These are phyloP conservation scores for Amblyornis subalaris DNA, from an alignment of 2,113 vertebrate species.

Conservation along the genomic window DNA sequence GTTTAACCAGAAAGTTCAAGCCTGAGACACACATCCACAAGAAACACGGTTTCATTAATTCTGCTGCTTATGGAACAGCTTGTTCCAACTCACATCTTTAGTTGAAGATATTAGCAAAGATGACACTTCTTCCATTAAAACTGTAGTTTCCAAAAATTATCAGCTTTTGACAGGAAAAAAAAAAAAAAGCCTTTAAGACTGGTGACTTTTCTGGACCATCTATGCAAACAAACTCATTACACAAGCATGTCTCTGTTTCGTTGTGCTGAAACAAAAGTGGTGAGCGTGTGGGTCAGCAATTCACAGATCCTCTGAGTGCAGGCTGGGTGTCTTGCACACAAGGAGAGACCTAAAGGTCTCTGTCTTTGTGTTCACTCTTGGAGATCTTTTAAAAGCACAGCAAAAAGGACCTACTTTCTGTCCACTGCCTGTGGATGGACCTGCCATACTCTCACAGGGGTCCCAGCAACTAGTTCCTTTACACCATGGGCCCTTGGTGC, in stretches of 20 bases:
- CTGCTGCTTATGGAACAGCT: not conserved
- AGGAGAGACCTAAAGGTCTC: not conserved
- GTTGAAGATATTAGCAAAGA: not conserved
- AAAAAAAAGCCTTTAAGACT: not conserved
- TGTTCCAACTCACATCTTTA: not conserved
- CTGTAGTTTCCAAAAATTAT: not conserved
- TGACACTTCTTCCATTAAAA: not conserved
- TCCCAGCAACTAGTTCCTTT: not conserved
- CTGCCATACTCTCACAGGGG: not conserved
- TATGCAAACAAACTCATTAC: not conserved
- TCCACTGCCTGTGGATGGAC: not conserved
- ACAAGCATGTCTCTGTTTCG: not conserved
- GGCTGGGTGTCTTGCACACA: not conserved
- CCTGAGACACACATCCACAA: not conserved
- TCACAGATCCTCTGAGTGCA: not conserved
- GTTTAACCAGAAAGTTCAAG: not conserved
- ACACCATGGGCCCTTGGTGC: fast-evolving
- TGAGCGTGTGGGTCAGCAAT: not conserved
- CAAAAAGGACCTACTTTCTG: not conserved
- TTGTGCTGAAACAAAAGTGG: not conserved
- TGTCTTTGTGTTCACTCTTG: not conserved
- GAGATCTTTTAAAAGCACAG: not conserved
- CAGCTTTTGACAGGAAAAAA: not conserved
- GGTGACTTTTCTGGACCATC: not conserved
- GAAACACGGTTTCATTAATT: not conserved